phyloP scores from a whole-genome alignment of 2,888 invertebrate genomes.

The Cancer borealis region DNA sequence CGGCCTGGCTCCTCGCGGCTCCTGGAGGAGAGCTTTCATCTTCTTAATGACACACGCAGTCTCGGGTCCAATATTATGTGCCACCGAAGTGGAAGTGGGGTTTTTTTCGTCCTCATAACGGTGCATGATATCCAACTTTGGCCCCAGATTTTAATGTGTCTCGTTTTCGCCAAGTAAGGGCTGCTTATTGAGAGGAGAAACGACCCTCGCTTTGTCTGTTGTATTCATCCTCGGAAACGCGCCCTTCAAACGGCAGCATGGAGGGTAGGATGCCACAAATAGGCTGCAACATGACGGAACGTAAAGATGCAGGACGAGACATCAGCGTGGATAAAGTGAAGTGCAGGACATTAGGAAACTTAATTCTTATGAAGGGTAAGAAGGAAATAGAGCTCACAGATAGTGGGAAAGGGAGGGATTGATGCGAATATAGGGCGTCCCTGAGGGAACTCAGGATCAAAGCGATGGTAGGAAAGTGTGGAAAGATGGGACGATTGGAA shows the following conservation, averaged over 20 bases:
- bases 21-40: slow-evolving; percentile 13
- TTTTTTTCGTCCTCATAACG: neutral
- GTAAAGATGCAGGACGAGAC: neutral
- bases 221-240: neutral
- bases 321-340: neutral
- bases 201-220: neutral
- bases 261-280: neutral
- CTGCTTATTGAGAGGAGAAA: neutral
- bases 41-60: slow-evolving; percentile 13
- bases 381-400: neutral
- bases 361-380: neutral
- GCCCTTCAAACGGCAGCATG: neutral
- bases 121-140: slow-evolving; percentile 4
- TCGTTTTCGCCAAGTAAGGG: neutral
- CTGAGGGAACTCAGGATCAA: neutral
- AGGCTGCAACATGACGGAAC: neutral
- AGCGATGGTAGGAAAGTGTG: neutral
- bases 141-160: neutral
- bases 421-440: neutral
- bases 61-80: neutral
- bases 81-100: slow-evolving; percentile 4
- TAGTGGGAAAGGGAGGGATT: neutral
- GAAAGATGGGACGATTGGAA: neutral
- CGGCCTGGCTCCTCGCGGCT: neutral
- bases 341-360: neutral